Evolutionary conservation across 2,888 invertebrate genomes (phyloP).

Genomic region (Lycia hirtaria): DNA sequence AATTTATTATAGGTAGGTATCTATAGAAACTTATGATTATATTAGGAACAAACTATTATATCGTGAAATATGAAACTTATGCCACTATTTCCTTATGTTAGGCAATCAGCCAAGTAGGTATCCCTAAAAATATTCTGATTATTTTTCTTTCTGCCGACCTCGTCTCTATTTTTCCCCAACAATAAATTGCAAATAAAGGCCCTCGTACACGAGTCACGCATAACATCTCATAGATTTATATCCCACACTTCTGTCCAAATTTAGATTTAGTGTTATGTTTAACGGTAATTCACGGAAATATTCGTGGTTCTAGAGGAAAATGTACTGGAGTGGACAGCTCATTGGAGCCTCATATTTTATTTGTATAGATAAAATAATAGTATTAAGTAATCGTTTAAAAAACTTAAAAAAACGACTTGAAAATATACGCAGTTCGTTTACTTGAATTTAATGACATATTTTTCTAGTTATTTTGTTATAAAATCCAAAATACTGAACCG

Average conservation of each 20-base stretch:
- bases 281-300: constrained; percentile 36
- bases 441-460: too few species aligned
- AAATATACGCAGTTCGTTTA: too few species aligned
- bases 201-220: constrained; percentile 78
- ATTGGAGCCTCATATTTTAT: background rate
- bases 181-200: constrained; percentile 80
- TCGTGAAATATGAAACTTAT: too few species aligned
- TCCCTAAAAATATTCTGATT: constrained; percentile 33
- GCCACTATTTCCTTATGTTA: constrained; percentile 1
- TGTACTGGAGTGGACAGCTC: constrained; percentile 6
- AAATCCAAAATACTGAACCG: too few species aligned
- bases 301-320: constrained; percentile 11
- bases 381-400: too few species aligned
- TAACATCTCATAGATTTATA: constrained; percentile 82
- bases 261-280: constrained; percentile 82
- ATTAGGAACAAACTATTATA: too few species aligned
- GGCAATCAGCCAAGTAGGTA: constrained; percentile 42
- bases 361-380: background rate
- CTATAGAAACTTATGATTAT: too few species aligned
- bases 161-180: constrained; percentile 67
- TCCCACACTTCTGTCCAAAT: constrained; percentile 82
- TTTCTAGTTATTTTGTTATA: too few species aligned
- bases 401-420: too few species aligned
- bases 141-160: constrained; percentile 56
- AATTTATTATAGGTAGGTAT: too few species aligned